Evolutionary conservation across 1,140 invertebrate species (phyloP).

Genomic region (Neuroterus valhalla): DNA sequence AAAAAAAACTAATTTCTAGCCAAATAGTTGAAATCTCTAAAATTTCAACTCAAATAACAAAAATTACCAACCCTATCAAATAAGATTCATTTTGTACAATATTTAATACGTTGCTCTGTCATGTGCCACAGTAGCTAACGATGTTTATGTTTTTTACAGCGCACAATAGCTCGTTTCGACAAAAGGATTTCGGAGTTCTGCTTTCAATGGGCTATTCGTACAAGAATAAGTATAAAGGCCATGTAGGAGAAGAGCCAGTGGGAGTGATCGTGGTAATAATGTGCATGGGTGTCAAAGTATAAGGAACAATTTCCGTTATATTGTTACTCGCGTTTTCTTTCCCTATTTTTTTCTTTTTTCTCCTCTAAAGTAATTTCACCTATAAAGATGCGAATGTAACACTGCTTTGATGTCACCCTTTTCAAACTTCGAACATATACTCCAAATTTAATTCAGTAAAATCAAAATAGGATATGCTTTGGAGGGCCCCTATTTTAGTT

Average conservation of each 20-base stretch:
- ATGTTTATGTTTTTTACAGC: slow-evolving; percentile 1
- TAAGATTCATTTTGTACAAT: too few species aligned
- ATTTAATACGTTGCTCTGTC: slow-evolving; percentile 21
- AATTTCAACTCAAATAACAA: too few species aligned
- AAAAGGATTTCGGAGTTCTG: slow-evolving; percentile 57
- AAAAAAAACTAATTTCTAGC: too few species aligned
- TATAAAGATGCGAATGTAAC: slow-evolving; percentile 5
- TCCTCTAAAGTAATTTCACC: background rate
- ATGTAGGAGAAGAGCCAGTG: slow-evolving; percentile 36
- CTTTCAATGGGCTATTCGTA: slow-evolving; percentile 55
- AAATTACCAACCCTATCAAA: too few species aligned
- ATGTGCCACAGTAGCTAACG: slow-evolving; percentile 12
- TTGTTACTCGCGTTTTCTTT: slow-evolving; percentile 41
- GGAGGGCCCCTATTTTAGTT: too few species aligned
- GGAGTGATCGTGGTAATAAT: slow-evolving; percentile 53
- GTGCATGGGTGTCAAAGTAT: slow-evolving; percentile 57
- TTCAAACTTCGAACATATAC: background rate
- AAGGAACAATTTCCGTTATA: slow-evolving; percentile 59
- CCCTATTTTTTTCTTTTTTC: slow-evolving; percentile 9
- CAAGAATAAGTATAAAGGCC: slow-evolving; percentile 7
- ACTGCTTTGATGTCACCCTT: too few species aligned
- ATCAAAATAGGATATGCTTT: too few species aligned
- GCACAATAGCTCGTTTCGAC: slow-evolving; percentile 60
- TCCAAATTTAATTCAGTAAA: too few species aligned
- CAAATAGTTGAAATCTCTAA: too few species aligned